These are phyloP conservation scores for Plecturocebus donacophilus DNA, from an alignment of 2,113 vertebrate genomes.

Conservation along the genomic window DNA sequence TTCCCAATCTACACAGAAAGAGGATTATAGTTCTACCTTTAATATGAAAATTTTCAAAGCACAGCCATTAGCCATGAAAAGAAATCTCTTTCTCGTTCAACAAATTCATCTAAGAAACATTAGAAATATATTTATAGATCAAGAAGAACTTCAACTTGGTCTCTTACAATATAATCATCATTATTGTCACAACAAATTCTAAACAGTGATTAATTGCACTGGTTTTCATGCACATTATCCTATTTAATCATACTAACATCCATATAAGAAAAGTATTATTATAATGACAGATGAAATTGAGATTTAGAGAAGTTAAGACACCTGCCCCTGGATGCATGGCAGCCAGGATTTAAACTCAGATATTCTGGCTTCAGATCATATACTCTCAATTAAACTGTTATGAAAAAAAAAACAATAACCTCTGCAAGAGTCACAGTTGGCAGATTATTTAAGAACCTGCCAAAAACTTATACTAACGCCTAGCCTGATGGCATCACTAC, in stretches of 20 bases:
- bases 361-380: neutral
- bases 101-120: neutral
- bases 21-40: neutral
- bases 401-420: constrained; percentile 1
- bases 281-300: neutral
- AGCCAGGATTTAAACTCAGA: neutral
- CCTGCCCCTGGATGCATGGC: neutral
- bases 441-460: neutral
- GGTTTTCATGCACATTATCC: neutral
- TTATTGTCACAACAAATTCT: neutral
- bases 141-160: neutral
- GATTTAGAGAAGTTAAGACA: constrained; percentile 15
- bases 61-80: neutral
- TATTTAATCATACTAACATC: neutral
- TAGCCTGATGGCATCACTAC: neutral
- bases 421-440: neutral
- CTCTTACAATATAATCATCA: neutral
- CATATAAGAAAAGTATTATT: neutral
- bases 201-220: neutral
- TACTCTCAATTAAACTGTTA: neutral
- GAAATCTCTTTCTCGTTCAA: neutral
- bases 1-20: neutral
- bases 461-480: neutral
- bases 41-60: neutral
- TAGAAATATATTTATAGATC: neutral